Evolutionary conservation across 2,113 vertebrate genomes (phyloP), one percentile per base, ranked within the genome.

Genomic region (Hemichromis elongatus): DNA sequence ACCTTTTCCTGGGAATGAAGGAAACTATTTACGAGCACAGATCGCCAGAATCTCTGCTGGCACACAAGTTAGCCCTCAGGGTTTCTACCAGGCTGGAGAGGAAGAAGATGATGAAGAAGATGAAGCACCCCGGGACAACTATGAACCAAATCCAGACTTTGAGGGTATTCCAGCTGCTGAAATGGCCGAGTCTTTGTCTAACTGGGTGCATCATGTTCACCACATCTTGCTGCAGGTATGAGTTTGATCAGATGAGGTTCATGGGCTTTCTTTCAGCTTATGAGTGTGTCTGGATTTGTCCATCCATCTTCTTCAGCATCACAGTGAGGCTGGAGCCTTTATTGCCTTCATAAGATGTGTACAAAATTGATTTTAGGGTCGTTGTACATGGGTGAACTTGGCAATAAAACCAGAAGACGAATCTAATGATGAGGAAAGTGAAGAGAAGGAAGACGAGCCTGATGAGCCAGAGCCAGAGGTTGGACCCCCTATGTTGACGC

Each of bases 1-100:
- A 2, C 97, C 97, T 19, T 99, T 99, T 91, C 97, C 97, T 6
- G 98, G 99, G 35, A 97, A 97, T 9, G 99, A 99, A 90, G 93
- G 95, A 84, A 98, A 98, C 91, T 99, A 99, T 80, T 93, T 99
- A 83, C 94, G 99, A 3, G 97, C 98, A 13, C 98, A 99, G 92
- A 98, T 99, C 14, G 97, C 98, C 66, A 96, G 98, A 1, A 99
- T 99, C 94, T 99, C 98, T 33, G 98, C 97, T 3, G 97, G 96
- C 10, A 98, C 99, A 2, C 98, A 98, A 0, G 89, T 99, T 86
- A 98, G 98, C 85, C 99, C 98, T 13, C 91, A 96, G 75, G 97
- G 98, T 7, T 99, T 96, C 92, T 99, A 97, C 79, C 97, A 97
- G 82, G 96, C 97, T 81, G 89, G 83, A 81, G 97, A 98, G 61